Base-by-base conservation (phyloP, 2,113 vertebrate species). In the Phainopepla nitens region DNA sequence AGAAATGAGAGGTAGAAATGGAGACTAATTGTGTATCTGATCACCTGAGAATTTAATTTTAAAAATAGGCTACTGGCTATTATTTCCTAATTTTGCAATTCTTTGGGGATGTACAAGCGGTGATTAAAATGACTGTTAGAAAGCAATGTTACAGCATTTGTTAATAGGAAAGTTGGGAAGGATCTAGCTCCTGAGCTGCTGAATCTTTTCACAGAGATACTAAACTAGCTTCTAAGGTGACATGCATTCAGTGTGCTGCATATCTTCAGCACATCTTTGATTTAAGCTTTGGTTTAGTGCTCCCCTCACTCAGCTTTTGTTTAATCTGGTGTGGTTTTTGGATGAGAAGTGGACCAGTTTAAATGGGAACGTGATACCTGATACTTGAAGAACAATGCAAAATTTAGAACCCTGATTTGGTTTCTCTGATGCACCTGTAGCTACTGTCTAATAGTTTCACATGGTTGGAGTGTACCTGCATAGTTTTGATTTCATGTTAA, bases 1-100 rank as follows among this genome's bases (percentile, higher is more conserved):
- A 96, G 95, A 93, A 95, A 92, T 92, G 61, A 88, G 66, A 89
- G 62, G 36, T 90, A 94, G 91, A 97, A 94, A 77, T 80, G 50
- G 86, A 95, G 57, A 89, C 91, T 95, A 97, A 96, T 96, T 95
- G 94, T 95, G 54, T 89, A 90, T 93, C 72, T 73, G 84, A 87
- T 96, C 93, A 94, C 92, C 81, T 95, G 95, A 96, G 93, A 95
- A 88, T 96, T 86, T 90, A 95, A 89, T 96, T 96, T 93, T 82
- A 86, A 96, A 96, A 96, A 96, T 96, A 93, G 94, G 86, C 81
- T 93, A 83, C 69, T 86, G 90, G 75, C 84, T 94, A 82, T 96
- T 97, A 93, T 96, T 96, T 94, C 72, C 91, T 96, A 78, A 90
- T 93, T 94, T 80, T 94, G 80, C 56, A 94, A 66, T 94, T 97